Evolutionary conservation across 2,113 vertebrate species (phyloP).

Genomic region (Perognathus longimembris): DNA sequence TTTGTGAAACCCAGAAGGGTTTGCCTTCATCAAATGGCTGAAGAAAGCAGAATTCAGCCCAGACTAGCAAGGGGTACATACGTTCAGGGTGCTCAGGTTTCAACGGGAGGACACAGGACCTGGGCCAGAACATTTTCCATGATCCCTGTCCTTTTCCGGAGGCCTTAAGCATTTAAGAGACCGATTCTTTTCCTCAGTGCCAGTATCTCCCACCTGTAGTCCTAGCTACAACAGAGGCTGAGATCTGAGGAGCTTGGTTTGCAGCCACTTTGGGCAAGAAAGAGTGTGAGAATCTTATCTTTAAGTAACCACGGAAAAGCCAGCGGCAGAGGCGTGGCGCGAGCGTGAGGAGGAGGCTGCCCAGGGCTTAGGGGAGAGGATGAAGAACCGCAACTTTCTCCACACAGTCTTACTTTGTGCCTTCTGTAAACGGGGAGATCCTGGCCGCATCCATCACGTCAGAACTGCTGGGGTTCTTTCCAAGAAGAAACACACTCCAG

Average conservation of each 20-base stretch:
- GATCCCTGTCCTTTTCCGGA: too few species aligned
- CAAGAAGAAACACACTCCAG: neutral
- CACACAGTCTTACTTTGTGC: neutral
- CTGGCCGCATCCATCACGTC: neutral
- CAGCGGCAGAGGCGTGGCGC: too few species aligned
- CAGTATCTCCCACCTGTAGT: too few species aligned
- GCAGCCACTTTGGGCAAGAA: too few species aligned
- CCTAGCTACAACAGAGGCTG: too few species aligned
- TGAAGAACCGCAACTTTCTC: accelerated
- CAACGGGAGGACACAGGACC: too few species aligned
- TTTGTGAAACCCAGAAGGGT: neutral
- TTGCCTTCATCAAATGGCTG: too few species aligned
- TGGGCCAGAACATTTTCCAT: neutral
- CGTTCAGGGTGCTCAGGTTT: neutral
- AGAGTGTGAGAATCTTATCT: too few species aligned
- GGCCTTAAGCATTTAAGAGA: neutral
- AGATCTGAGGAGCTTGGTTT: too few species aligned
- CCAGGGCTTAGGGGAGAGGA: too few species aligned
- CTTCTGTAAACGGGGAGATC: neutral
- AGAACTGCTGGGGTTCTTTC: neutral
- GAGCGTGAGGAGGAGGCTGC: accelerated
- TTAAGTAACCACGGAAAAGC: too few species aligned
- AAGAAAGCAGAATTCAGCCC: neutral
- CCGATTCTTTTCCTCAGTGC: neutral
- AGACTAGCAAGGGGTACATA: neutral